Conservation (phyloP, 2,797 vertebrate species). For the Nannoperca australis region DNA sequence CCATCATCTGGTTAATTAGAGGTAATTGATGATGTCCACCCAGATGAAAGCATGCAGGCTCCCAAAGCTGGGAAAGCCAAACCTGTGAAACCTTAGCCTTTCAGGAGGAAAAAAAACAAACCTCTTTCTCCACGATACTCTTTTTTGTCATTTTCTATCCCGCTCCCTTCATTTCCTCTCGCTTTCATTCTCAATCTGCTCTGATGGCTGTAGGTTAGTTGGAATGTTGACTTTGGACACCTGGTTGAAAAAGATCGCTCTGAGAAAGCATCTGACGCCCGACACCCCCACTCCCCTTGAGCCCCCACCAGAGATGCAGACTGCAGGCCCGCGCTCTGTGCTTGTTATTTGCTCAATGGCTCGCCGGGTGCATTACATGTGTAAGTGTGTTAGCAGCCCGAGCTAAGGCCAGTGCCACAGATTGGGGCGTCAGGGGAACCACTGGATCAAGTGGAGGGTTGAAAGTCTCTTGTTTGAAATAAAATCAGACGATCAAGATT, state of each 20-base stretch:
- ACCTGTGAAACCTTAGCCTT: slow-evolving; percentile 73
- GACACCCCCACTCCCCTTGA: slow-evolving; percentile 40
- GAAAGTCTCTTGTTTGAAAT: slow-evolving; percentile 40
- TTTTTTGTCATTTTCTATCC: slow-evolving; percentile 55
- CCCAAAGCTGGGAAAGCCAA: slow-evolving; percentile 56
- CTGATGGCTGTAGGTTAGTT: slow-evolving; percentile 56
- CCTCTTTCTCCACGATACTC: slow-evolving; percentile 20
- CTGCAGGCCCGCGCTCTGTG: slow-evolving; percentile 37
- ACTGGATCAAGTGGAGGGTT: slow-evolving; percentile 10
- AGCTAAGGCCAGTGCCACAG: slow-evolving; percentile 31
- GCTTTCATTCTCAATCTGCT: slow-evolving; percentile 41
- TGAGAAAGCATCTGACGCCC: slow-evolving; percentile 75
- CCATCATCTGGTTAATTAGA: slow-evolving; percentile 86
- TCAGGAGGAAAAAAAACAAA: slow-evolving; percentile 2
- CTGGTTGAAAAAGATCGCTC: slow-evolving; percentile 75
- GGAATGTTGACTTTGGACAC: slow-evolving; percentile 85
- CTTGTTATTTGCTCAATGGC: slow-evolving; percentile 68
- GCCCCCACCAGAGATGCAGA: slow-evolving; percentile 42
- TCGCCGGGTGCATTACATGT: slow-evolving; percentile 46
- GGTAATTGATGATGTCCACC: slow-evolving; percentile 80
- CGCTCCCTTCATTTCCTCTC: slow-evolving; percentile 58
- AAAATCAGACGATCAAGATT: slow-evolving; percentile 26
- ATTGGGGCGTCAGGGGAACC: slow-evolving; percentile 28
- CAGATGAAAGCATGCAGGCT: slow-evolving; percentile 63
- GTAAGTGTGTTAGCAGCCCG: slow-evolving; percentile 52